Evolutionary conservation across 2,888 invertebrate genomes (phyloP).

Genomic region (Xestoiulus laeticollis): DNA sequence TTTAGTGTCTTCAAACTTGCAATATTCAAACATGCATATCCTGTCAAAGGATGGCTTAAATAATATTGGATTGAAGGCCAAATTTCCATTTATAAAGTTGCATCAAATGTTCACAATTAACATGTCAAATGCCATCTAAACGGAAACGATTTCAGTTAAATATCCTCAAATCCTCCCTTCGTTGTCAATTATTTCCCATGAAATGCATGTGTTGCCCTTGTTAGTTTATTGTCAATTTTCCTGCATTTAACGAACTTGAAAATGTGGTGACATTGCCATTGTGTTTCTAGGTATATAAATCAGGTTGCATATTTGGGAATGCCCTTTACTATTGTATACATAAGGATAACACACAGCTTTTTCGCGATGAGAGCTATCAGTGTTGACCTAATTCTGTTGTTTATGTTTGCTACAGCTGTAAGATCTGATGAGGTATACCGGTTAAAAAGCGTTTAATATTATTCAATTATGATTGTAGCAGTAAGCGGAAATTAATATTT

Average conservation of each 20-base stretch:
- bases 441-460: too few species aligned
- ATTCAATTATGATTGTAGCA: too few species aligned
- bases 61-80: too few species aligned
- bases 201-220: background rate
- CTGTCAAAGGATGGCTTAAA: too few species aligned
- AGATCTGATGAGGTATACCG: background rate
- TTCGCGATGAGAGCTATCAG: background rate
- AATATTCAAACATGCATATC: too few species aligned
- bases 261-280: background rate
- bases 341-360: too few species aligned
- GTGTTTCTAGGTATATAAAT: background rate
- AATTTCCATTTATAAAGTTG: too few species aligned
- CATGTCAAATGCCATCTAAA: background rate
- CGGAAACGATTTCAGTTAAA: background rate
- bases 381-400: background rate
- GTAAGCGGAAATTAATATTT: background rate
- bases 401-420: background rate
- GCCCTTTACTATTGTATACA: background rate
- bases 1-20: too few species aligned
- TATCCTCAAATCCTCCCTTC: background rate
- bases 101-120: too few species aligned
- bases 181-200: background rate
- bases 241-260: background rate
- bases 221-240: background rate
- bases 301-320: background rate